Evolutionary conservation across 30 jellyfish, hydroid and myxozoan species (phyloP).

Genomic region (Aurelia aurita): DNA sequence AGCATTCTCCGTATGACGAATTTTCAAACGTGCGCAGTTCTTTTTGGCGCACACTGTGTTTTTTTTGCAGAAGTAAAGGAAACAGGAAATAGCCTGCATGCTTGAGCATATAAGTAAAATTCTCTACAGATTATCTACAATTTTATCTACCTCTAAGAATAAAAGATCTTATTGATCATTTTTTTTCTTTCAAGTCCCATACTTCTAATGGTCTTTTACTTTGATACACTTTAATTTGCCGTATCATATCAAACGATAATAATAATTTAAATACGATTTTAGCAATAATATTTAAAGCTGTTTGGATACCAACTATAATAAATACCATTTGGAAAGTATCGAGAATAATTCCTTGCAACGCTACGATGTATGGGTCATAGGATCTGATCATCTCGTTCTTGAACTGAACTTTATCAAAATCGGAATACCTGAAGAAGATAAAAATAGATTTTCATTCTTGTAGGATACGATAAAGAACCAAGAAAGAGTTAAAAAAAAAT

Average conservation of each 20-base stretch:
- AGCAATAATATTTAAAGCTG: not conserved
- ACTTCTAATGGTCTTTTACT: constrained; percentile 47
- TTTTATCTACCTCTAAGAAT: not conserved
- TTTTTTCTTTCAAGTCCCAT: constrained; percentile 5
- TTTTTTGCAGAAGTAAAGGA: too few relatives aligned
- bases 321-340: constrained; percentile 50
- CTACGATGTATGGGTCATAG: constrained; percentile 47
- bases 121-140: too few relatives aligned
- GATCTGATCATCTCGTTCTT: constrained; percentile 61
- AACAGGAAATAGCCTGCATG: too few relatives aligned
- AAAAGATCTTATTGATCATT: not conserved
- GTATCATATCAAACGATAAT: constrained; percentile 37
- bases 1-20: too few relatives aligned
- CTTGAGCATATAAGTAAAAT: too few relatives aligned
- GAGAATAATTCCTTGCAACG: constrained; percentile 41
- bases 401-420: constrained; percentile 62
- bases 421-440: constrained; percentile 36
- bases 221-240: constrained; percentile 55
- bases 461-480: too few relatives aligned
- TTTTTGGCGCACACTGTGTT: too few relatives aligned
- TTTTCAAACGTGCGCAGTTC: too few relatives aligned
- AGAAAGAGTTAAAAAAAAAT: too few relatives aligned
- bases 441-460: too few relatives aligned
- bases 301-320: constrained; percentile 35
- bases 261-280: constrained; percentile 5